A percentile compares a stretch with the other conserved stretches of the same genome.
These are phyloP conservation scores for Myiothlypis coronata DNA, from an alignment of 2,797 vertebrate species.

Conservation along the genomic window DNA sequence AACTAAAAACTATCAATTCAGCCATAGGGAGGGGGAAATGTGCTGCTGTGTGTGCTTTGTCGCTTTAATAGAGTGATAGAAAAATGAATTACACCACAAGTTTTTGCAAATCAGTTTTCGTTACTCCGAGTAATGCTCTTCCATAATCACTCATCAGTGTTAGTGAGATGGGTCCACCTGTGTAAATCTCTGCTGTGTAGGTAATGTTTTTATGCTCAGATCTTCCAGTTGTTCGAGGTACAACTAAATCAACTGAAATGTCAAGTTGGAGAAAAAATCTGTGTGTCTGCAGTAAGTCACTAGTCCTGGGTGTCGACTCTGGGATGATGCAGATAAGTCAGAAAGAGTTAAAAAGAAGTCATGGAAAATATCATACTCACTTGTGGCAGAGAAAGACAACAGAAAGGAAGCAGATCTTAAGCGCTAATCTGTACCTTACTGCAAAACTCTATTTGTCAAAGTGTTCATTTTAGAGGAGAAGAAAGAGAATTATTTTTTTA, in stretches of 20 bases:
- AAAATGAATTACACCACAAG: constrained; percentile 15
- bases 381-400: not conserved
- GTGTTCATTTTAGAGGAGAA: not conserved
- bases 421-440: not conserved
- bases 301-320: not conserved
- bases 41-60: not conserved
- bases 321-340: not conserved
- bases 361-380: not conserved
- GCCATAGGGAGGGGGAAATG: not conserved
- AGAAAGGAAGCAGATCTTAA: not conserved
- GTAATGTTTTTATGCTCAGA: not conserved
- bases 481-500: not conserved
- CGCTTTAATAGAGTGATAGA: constrained; percentile 42
- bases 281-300: not conserved
- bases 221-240: not conserved
- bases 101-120: constrained; percentile 48
- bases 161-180: not conserved
- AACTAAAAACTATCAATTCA: constrained; percentile 8
- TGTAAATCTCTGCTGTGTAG: not conserved
- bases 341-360: not conserved
- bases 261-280: not conserved
- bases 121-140: not conserved
- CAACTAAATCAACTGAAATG: not conserved
- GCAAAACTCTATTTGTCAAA: not conserved
- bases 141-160: not conserved